Evolutionary conservation across 2,797 vertebrate genomes (phyloP), one percentile per base, ranked within the genome.

Genomic region (Thunnus albacares): DNA sequence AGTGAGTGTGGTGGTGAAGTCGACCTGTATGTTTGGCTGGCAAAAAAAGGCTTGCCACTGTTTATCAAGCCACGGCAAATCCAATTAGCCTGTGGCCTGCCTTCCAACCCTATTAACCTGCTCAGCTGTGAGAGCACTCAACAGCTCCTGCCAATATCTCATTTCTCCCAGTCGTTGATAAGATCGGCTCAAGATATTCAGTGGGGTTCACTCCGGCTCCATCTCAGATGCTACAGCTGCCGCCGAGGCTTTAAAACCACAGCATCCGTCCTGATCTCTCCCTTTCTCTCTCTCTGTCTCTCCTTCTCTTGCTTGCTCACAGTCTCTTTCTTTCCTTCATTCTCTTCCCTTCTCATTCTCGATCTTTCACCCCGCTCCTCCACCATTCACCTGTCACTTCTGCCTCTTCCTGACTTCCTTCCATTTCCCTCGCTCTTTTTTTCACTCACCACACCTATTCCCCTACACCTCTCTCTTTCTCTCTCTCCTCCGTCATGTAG

Each of bases 61-160:
- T 98, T 97, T 97, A 97, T 97, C 96, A 97, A 97, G 96, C 95
- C 95, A 94, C 94, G 93, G 96, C 97, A 98, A 98, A 99, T 99
- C 97, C 97, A 98, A 98, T 99, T 98, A 99, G 97, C 96, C 94
- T 90, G 95, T 94, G 96, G 97, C 96, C 97, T 95, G 94, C 96
- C 97, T 97, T 96, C 96, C 96, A 96, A 97, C 97, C 97, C 96
- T 97, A 97, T 98, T 97, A 98, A 97, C 97, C 97, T 95, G 97
- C 97, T 97, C 96, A 95, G 97, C 97, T 96, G 96, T 95, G 95
- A 97, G 96, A 96, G 95, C 95, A 95, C 96, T 96, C 95, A 96
- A 93, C 96, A 93, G 96, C 94, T 95, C 92, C 97, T 97, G 97
- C 98, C 97, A 97, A 98, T 98, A 98, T 98, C 97, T 98, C 97